Base-by-base conservation (phyloP, 2,888 invertebrate species). In the Gnatocerus cornutus region DNA sequence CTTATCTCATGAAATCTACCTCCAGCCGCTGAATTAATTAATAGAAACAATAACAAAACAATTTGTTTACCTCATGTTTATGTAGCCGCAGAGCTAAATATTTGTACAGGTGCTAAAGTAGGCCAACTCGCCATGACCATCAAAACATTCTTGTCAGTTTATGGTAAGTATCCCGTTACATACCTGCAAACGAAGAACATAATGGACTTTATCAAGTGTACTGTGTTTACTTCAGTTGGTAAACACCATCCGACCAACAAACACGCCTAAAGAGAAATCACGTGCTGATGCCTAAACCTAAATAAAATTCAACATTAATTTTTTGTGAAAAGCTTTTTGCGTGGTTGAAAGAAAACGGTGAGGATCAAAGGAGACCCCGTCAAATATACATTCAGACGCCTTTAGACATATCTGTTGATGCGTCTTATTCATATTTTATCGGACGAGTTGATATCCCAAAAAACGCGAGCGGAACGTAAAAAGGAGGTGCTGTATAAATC, bases 101-200 rank as follows among this genome's bases (percentile, higher is more conserved):
- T 61, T 61, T 61, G 61, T 21, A 29, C 61, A 61, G 61, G 61
- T 61, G 61, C 61, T 37, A 61, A 61, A 48, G 39, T 37, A 30
- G 21, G 21, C 29, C 59, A n/a, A 12, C 39, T 43, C 10, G 41
- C 39, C 8, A 45, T 43, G 43, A 43, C 59, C 21, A 45, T 13
- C 37, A 21, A 14, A 56, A 56, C 48, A 33, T 21, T 61, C 37
- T 37, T 16, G 16, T 14, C 46, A 61, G n/a, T 64, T 64, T 64
- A 64, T 64, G 55, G 53, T 55, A 55, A 64, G 45, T 55, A 64
- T 64, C 64, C 45, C 21, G 53, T 64, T 64, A 53, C 52, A 62
- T 16, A 62, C 50, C 52, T n/a, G 39, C 52, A 52, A 62, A 50
- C 52, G 52, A 41, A 62, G 52, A 50, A 37, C 41, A 14, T 64